Base-by-base conservation (phyloP, 2,888 invertebrate species). In the Dryomyza anilis region DNA sequence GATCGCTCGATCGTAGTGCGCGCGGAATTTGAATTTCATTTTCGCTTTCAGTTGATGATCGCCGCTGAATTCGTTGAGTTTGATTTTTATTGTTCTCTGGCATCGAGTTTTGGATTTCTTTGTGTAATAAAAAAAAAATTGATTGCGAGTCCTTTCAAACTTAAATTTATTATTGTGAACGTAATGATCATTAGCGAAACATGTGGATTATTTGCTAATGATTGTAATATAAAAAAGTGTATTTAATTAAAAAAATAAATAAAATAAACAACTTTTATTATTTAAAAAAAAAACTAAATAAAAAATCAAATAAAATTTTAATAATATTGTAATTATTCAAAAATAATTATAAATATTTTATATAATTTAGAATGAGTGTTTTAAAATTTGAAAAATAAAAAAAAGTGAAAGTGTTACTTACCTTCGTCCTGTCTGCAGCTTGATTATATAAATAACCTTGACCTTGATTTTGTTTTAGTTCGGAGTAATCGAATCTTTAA, bases 41-140 rank as follows among this genome's bases (percentile, higher is more conserved):
- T 79, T 80, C 77, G 76, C 78, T 79, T 79, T 79, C 78, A 79
- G 81, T 79, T 79, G 73, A 74, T 72, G 74, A 72, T 74, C 72
- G 75, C 73, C 73, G 76, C 77, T 79, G 78, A 77, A 75, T 76
- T 74, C 77, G 79, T 75, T 60, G 75, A 73, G 73, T 76, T 71
- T 71, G 72, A 67, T 70, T 70, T 69, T 45, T 58, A 25, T 3
- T 25, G 30, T 46, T 56, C 57, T 63, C 53, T 57, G 67, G 43
- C 36, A 46, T 50, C 43, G 23, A 21, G 12, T 45, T 27, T 29
- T 66, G 50, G 60, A 45, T 30, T 56, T 39, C 23, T 65, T 60
- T 46, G n/a, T n/a, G n/a, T n/a, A n/a, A n/a, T n/a, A n/a, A n/a
- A n/a, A n/a, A n/a, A n/a, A n/a, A n/a, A 64, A 67, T 60, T 60